Conservation (phyloP, 2,113 vertebrate genomes). For the Aplodontia rufa region DNA sequence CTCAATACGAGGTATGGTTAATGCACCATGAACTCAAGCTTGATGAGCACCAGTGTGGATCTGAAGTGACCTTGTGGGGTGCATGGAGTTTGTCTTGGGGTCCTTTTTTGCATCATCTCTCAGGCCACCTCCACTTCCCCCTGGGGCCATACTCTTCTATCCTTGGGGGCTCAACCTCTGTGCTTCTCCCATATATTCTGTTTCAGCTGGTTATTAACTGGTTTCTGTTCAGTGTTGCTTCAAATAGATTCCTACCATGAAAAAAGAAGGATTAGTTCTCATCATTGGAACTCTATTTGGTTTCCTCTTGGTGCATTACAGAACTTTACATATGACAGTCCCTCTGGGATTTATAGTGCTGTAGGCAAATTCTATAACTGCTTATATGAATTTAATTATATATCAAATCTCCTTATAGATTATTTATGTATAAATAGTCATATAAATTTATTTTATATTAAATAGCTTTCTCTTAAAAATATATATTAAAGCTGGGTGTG, state of each 20-base stretch:
- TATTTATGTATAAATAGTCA: too few species aligned
- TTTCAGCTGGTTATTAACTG: neutral
- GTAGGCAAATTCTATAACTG: neutral
- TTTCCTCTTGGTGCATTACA: neutral
- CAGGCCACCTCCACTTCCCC: neutral
- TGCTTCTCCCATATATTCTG: neutral
- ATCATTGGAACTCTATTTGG: neutral
- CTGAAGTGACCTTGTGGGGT: neutral
- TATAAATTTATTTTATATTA: too few species aligned
- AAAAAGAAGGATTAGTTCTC: neutral
- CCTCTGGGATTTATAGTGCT: neutral
- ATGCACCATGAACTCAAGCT: neutral
- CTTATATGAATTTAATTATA: too few species aligned
- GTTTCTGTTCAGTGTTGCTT: neutral
- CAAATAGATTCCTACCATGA: neutral
- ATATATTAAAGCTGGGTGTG: too few species aligned
- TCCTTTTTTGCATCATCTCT: neutral
- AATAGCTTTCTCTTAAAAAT: neutral
- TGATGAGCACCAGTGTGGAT: neutral
- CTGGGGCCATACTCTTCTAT: neutral
- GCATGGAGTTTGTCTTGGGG: neutral
- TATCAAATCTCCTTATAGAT: too few species aligned
- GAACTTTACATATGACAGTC: neutral
- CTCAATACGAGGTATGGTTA: neutral
- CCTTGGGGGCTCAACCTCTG: neutral